Base-by-base conservation (phyloP, 2,113 vertebrate genomes). In the Grammatotria lemairii region DNA sequence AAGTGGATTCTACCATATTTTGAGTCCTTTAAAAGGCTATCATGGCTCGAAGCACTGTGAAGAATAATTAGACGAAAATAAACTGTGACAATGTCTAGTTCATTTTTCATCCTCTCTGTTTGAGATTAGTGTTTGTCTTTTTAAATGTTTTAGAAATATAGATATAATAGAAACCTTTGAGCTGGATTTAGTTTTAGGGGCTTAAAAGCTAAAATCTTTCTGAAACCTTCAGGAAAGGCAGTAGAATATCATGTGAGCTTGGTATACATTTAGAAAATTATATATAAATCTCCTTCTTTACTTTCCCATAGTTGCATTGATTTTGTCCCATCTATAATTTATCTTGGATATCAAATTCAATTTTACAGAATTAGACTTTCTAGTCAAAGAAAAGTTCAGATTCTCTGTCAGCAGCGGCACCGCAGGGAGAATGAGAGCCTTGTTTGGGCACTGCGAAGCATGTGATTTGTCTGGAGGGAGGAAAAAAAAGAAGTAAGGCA, bases 371-470 rank as follows among this genome's bases (percentile, higher is more conserved):
- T 85, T 65, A 42, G 58, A 33, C 63, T 80, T 87, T 90, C 86
- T 28, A 84, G 85, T 80, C 19, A 3, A 85, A 78, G 85, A 80
- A 85, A 83, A 87, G 80, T 91, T 93, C 53, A 5, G 63, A 80
- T 83, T 33, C n/a, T 7, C 84, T 82, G 88, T 89, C 84, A 78
- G 84, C 78, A 45, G 84, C 78, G 8, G 53, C 68, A 51, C 58
- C 9, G 33, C n/a, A 51, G 84, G 89, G 84, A 87, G 82, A 84
- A 21, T 60, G 10, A 55, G 57, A 80, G 70, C 83, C 88, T 90
- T 90, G 84, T 89, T 94, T 93, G 91, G 86, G 89, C 85, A 88
- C 87, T 31, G 75, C 45, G 82, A 89, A 87, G 84, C 88, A 85
- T 93, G 91, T 91, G 92, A 93, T 93, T 89, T 49, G 68, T 92